Evolutionary conservation across 2,113 vertebrate species (phyloP).

Genomic region (Nerophis ophidion): DNA sequence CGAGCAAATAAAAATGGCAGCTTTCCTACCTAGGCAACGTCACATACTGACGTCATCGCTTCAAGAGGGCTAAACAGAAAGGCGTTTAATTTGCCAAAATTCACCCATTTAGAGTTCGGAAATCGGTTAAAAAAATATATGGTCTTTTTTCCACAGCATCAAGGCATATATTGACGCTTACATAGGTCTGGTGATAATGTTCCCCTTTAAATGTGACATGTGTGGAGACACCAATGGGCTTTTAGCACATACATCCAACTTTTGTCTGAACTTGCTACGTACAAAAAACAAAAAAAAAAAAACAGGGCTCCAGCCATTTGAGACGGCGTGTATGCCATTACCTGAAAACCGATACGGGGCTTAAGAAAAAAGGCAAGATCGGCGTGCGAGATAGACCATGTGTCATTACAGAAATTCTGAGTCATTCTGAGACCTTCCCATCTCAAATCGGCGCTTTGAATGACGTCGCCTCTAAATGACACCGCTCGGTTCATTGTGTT

Average conservation of each 20-base stretch:
- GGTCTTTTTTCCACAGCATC: no score
- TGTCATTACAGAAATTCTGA: conserved; percentile 57
- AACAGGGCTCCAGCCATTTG: conserved; percentile 6
- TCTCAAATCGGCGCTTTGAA: conserved; percentile 11
- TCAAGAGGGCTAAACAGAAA: no score
- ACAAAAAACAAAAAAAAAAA: conserved; percentile 20
- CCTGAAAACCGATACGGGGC: conserved; percentile 34
- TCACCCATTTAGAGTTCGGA: no score
- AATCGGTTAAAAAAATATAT: no score
- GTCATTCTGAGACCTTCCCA: conserved; percentile 47
- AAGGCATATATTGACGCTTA: no score
- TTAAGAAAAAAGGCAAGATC: background rate
- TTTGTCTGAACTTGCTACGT: conserved; percentile 14
- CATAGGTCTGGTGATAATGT: no score
- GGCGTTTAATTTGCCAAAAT: no score
- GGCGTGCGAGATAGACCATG: conserved; percentile 38
- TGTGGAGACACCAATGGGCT: background rate
- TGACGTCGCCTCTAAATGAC: background rate
- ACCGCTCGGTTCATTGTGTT: background rate
- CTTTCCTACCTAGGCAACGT: no score
- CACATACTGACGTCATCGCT: no score
- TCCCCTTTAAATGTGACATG: background rate
- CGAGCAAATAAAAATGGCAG: no score
- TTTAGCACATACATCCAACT: conserved; percentile 42
- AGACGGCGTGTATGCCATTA: conserved; percentile 31